phyloP scores from a whole-genome alignment of 2,888 invertebrate genomes.

The Chrysolina haemoptera region DNA sequence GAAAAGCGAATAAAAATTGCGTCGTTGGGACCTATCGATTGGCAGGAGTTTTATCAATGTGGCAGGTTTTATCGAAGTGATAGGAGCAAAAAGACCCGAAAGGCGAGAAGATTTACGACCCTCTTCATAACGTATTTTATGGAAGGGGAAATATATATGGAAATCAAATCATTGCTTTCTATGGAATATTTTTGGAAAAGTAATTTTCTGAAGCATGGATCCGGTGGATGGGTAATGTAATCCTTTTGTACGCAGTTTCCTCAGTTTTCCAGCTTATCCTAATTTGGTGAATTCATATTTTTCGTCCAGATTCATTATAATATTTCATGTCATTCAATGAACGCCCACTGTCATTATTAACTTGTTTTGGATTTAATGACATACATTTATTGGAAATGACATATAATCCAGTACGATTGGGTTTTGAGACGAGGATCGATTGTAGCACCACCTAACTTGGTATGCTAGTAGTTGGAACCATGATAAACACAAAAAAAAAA shows the following conservation, averaged over 20 bases:
- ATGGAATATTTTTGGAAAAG: neutral
- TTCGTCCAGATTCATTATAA: too few species aligned
- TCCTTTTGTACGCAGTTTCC: neutral
- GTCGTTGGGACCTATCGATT: neutral
- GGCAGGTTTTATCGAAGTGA: neutral
- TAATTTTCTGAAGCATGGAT: neutral
- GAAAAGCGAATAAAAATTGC: slow-evolving; percentile 23
- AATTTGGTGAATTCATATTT: too few species aligned
- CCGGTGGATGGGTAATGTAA: neutral
- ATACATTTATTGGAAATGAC: too few species aligned
- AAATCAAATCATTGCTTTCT: neutral
- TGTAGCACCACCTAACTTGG: too few species aligned
- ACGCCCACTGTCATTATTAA: too few species aligned
- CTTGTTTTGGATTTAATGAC: too few species aligned
- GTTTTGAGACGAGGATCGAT: too few species aligned
- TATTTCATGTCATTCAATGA: too few species aligned
- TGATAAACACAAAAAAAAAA: too few species aligned
- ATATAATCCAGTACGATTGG: too few species aligned
- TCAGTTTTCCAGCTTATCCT: neutral
- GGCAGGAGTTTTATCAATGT: neutral
- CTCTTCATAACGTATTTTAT: neutral
- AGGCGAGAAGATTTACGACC: neutral
- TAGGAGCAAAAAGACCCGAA: neutral
- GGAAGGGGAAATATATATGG: neutral
- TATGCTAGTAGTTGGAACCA: too few species aligned